Evolutionary conservation across 35 echinoderm and acorn worm genomes (phyloP), one percentile per base, ranked within the genome.

Genomic region (Holothuria glaberrima): DNA sequence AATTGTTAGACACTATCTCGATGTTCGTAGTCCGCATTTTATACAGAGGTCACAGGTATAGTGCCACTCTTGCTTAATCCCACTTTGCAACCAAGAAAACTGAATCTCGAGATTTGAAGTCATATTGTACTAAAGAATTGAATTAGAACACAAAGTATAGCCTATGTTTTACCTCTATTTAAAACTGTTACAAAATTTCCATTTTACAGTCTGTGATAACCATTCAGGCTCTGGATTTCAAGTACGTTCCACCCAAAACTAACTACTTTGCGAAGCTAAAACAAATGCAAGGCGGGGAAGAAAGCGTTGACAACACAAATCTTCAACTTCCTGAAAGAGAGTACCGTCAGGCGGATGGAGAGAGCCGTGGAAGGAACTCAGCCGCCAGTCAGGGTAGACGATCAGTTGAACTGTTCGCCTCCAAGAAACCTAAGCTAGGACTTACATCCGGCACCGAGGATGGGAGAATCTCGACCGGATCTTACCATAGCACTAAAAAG

Each of bases 271-370:
- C 71, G 19, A 75, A 18, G 9, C 22, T 75, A 2, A 75, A 75
- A 17, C 71, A 75, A n/a, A 44, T 45, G 71, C 71, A 82, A 46
- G 45, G 6, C 14, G 74, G 9, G 9, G 33, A n/a, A 22, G 48
- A 60, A n/a, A 21, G 79, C 4, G 6, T 10, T 30, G 48, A n/a
- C 20, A 28, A 56, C 48, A 50, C 36, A 10, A 48, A 25, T 45
- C 30, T 31, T n/a, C 79, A 60, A 28, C 79, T 57, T 26, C 79
- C 48, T 28, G 48, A 82, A 27, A 36, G 79, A 27, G 79, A 82
- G 24, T 82, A 82, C 16, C 79, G 79, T 29, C 79, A 82, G 16
- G 79, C 79, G 26, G 79, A 82, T 29, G 79, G 79, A 30, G 79
- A 82, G 20, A 82, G 79, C 48, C 21, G 79, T 50, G 79, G 79